Base-by-base conservation (phyloP, 2,888 invertebrate genomes). In the Trissonchulus latispiculum region DNA sequence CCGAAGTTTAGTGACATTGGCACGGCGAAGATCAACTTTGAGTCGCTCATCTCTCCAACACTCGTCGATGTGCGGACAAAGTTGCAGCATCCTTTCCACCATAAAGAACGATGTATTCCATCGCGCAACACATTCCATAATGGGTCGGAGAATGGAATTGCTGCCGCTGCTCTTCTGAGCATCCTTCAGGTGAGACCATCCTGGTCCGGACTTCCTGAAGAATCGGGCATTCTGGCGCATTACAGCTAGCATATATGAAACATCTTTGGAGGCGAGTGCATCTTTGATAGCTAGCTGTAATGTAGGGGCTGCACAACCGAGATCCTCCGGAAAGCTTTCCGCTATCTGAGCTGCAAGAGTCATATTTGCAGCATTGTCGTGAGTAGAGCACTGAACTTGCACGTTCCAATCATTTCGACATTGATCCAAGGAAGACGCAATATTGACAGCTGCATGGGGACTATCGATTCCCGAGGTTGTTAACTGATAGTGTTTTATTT, bases 321-420 rank as follows among this genome's bases (percentile, higher is more conserved):
- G 66, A 64, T 64, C 66, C 18, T 64, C 29, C 15, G 8, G 8
- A n/a, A 64, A 64, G 15, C 32, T 35, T 8, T 64, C 15, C 15
- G 66, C 15, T 8, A 18, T 8, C n/a, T 64, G 32, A 31, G 33
- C 33, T 18, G 66, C 66, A 31, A 64, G 29, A 8, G 29, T 64
- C 66, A 64, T 64, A 29, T 64, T 64, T 18, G 66, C 66, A 64
- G 66, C 66, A n/a, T 8, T 64, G 66, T 64, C 66, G 33, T 64
- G 66, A n/a, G 66, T 64, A n/a, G 32, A 64, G 66, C 66, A 64
- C 18, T 29, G 33, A n/a, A 64, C 66, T 8, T 64, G 8, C 15
- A 64, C 8, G 66, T 64, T 35, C 15, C 66, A 64, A 8, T 8
- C 29, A 18, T 31, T 35, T 64, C 33, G 29, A 35, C 8, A 8